Percentiles rank a stretch among this genome's conserved stretches.
These are phyloP conservation scores for Melipona bicolor DNA, from an alignment of 2,888 invertebrate species.

Conservation along the genomic window DNA sequence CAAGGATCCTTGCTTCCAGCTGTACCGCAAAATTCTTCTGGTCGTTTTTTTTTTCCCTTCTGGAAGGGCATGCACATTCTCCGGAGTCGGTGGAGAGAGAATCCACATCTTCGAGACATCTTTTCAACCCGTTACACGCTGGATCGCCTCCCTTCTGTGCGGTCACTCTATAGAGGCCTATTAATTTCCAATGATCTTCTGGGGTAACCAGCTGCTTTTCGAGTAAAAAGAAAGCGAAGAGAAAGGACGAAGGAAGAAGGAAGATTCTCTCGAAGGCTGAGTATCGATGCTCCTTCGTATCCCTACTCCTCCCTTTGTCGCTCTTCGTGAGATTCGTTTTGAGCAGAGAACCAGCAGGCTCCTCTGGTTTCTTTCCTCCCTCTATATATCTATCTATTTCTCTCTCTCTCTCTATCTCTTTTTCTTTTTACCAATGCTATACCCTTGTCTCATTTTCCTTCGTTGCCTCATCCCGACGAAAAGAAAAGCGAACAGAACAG, in stretches of 20 bases:
- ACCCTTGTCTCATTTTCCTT: constrained; percentile 20
- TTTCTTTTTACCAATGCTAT: background rate
- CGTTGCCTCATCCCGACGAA: constrained; percentile 47
- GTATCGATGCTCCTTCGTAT: constrained; percentile 66
- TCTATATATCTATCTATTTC: constrained; percentile 16
- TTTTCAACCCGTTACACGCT: constrained; percentile 65
- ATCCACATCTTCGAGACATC: constrained; percentile 43
- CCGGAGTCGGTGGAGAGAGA: background rate
- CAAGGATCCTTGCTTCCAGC: constrained; percentile 27
- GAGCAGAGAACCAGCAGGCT: constrained; percentile 67
- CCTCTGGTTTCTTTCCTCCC: constrained; percentile 45
- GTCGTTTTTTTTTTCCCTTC: background rate
- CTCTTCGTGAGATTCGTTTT: constrained; percentile 51
- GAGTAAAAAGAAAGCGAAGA: constrained; percentile 54
- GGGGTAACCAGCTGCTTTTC: constrained; percentile 77
- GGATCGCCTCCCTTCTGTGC: constrained; percentile 58
- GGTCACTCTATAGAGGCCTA: constrained; percentile 65
- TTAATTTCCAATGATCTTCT: constrained; percentile 80
- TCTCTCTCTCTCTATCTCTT: constrained; percentile 26
- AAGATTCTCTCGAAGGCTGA: constrained; percentile 75
- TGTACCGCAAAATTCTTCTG: constrained; percentile 48
- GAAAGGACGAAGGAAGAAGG: constrained; percentile 8
- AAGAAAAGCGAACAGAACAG: constrained; percentile 73
- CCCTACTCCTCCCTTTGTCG: constrained; percentile 47
- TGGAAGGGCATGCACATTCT: constrained; percentile 19